A percentile compares a stretch with the other conserved stretches of the same genome.
phyloP scores from a whole-genome alignment of 2,888 invertebrate genomes.

The Meteorus colon region DNA sequence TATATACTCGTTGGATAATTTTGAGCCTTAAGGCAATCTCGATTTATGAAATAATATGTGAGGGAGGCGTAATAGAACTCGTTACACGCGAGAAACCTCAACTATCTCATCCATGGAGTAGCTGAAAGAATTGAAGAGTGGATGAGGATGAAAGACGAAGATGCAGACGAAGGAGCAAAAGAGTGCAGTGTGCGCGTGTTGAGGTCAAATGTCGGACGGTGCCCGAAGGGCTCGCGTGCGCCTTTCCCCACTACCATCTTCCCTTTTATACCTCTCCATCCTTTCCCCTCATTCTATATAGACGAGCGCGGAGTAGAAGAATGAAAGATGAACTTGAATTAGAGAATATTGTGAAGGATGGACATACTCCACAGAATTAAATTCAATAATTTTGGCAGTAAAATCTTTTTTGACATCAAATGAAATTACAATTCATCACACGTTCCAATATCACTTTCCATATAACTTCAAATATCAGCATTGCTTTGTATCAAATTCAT shows the following conservation, averaged over 20 bases:
- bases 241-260: constrained; percentile 34
- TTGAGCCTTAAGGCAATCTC: constrained; percentile 15
- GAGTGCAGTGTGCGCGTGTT: constrained; percentile 59
- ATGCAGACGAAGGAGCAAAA: constrained; percentile 48
- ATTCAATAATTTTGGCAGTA: no score
- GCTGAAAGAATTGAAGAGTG: constrained; percentile 30
- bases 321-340: no score
- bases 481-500: no score
- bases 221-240: constrained; percentile 68
- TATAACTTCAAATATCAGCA: no score
- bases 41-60: background rate
- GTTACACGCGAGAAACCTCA: constrained; percentile 4
- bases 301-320: no score
- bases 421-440: no score
- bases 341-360: no score
- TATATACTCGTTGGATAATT: background rate
- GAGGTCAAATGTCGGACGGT: constrained; percentile 71
- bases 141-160: constrained; percentile 37
- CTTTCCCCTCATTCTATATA: background rate
- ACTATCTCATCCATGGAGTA: constrained; percentile 7
- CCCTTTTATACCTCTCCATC: background rate
- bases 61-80: background rate
- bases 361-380: no score
- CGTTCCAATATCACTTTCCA: no score
- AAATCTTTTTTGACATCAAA: no score